phyloP scores from a whole-genome alignment of 2,888 invertebrate genomes.

The Caenorhabditis doughertyi region DNA sequence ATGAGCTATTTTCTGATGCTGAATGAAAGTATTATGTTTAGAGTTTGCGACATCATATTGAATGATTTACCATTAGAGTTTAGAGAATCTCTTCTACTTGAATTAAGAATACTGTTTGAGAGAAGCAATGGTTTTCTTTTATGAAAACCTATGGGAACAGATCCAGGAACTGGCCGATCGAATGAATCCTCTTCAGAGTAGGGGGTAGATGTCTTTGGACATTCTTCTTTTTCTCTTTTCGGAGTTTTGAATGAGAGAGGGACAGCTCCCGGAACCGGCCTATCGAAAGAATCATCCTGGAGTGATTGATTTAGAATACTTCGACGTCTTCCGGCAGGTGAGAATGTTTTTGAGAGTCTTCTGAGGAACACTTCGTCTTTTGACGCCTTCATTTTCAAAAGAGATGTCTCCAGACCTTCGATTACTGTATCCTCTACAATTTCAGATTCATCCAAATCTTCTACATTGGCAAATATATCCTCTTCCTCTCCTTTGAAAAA shows the following conservation, averaged over 20 bases:
- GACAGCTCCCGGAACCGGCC: conserved; percentile 38
- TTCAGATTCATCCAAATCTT: too few species aligned
- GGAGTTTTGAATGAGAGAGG: conserved; percentile 23
- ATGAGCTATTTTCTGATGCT: conserved; percentile 45
- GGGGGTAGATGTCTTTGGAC: background rate
- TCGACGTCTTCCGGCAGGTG: conserved; percentile 12
- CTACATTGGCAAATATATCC: background rate
- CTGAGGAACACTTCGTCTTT: conserved; percentile 38
- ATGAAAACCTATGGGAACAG: conserved; percentile 16
- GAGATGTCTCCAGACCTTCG: conserved; percentile 47
- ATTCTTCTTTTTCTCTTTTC: background rate
- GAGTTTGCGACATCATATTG: background rate
- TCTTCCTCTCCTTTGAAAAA: background rate
- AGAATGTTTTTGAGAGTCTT: conserved; percentile 50
- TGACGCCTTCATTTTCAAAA: conserved; percentile 45
- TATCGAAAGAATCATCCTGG: conserved; percentile 56
- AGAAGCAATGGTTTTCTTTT: conserved; percentile 25
- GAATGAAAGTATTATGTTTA: background rate
- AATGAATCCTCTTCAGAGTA: conserved; percentile 56
- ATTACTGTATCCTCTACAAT: conserved; percentile 37
- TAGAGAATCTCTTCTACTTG: conserved; percentile 7
- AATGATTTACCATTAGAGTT: conserved; percentile 26
- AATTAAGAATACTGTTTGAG: background rate
- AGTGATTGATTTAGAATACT: conserved; percentile 23
- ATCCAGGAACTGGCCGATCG: conserved; percentile 57